Evolutionary conservation across 2,888 invertebrate species (phyloP).

Genomic region (Dasysyrphus tricinctus): DNA sequence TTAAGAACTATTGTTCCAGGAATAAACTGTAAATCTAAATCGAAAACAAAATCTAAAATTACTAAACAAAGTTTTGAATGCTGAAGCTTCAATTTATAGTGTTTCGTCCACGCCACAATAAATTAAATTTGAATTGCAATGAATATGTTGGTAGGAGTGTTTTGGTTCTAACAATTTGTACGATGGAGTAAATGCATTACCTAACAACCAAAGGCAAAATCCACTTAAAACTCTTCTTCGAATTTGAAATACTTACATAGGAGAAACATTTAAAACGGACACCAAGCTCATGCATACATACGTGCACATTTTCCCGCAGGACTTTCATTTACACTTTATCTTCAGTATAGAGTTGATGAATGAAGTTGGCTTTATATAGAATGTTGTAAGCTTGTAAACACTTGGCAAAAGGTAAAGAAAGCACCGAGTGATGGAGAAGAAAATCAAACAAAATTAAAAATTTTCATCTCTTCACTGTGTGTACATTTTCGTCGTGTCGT

Average conservation of each 20-base stretch:
- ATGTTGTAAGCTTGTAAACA: conserved; percentile 55
- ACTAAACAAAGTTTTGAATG: too few species aligned
- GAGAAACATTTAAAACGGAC: conserved; percentile 12
- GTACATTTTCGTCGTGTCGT: conserved; percentile 15
- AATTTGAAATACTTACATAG: not conserved
- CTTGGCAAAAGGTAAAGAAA: conserved; percentile 31
- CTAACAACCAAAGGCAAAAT: conserved; percentile 6
- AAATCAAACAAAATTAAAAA: conserved; percentile 69
- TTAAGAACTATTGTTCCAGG: too few species aligned
- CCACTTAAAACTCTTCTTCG: not conserved
- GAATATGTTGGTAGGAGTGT: not conserved
- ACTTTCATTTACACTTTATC: conserved; percentile 44
- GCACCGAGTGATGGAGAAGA: conserved; percentile 32
- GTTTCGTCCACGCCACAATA: too few species aligned
- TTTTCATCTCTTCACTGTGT: conserved; percentile 58
- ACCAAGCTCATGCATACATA: not conserved
- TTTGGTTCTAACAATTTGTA: not conserved
- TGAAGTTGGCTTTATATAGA: conserved; percentile 17
- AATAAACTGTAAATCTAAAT: too few species aligned
- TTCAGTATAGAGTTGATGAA: conserved; percentile 9
- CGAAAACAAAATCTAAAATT: too few species aligned
- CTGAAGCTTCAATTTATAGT: too few species aligned
- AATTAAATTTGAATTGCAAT: not conserved
- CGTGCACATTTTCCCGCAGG: conserved; percentile 49
- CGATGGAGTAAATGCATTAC: not conserved